Percentiles rank a stretch among this genome's conserved stretches.
These are phyloP conservation scores for Chondrilla cf. caribensis DNA, from an alignment of 37 sponge, comb jelly and placozoan genomes.

Conservation along the genomic window DNA sequence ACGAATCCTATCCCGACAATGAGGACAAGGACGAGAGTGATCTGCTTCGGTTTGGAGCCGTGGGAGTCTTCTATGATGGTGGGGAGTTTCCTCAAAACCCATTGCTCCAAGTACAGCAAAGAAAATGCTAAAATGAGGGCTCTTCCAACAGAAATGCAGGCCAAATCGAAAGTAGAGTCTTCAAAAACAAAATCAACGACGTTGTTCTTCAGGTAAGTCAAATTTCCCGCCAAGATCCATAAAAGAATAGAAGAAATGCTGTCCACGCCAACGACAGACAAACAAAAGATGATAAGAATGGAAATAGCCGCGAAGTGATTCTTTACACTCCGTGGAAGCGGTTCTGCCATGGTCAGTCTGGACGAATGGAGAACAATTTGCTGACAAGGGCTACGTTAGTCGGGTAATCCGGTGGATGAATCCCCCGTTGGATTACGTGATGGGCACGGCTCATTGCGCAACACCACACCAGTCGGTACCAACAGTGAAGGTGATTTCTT, in stretches of 20 bases:
- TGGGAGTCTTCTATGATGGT: not conserved
- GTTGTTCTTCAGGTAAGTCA: constrained; percentile 50
- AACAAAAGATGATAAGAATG: not conserved
- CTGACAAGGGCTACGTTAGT: no score
- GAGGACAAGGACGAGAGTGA: constrained; percentile 11
- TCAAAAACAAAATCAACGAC: constrained; percentile 60
- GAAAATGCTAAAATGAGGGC: constrained; percentile 44
- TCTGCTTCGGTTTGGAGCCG: not conserved
- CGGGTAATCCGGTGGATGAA: no score
- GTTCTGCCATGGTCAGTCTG: no score
- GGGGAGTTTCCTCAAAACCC: constrained; percentile 6
- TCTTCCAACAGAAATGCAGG: constrained; percentile 52
- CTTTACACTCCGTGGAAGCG: no score
- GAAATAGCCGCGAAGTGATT: not conserved
- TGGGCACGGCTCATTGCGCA: no score
- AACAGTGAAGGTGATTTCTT: no score
- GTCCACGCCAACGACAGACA: constrained; percentile 45
- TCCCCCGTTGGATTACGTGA: no score
- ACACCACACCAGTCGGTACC: no score
- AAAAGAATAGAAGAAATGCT: constrained; percentile 38
- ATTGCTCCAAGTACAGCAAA: constrained; percentile 51
- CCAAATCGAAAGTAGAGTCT: constrained; percentile 73
- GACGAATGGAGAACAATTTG: no score
- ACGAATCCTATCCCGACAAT: constrained; percentile 16
- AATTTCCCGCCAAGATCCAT: constrained; percentile 64